Evolutionary conservation across 1,140 invertebrate genomes (phyloP), one percentile per base, ranked within the genome.

Genomic region (Heliconius hermathena): DNA sequence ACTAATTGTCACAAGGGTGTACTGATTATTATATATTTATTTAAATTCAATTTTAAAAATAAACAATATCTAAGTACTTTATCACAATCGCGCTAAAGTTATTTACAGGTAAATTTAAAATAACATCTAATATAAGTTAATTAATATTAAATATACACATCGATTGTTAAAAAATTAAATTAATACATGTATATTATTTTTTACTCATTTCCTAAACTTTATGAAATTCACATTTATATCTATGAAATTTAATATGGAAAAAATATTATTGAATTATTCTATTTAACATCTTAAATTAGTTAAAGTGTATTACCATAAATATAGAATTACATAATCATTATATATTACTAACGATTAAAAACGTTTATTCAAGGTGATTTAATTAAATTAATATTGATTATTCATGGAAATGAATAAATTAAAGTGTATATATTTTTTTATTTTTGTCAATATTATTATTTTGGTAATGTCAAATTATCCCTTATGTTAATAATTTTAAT

Each of bases 61-160:
- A 71, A 66, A 66, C 60, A 11, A 66, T 66, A 66, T 66, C 60
- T 60, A 57, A 82, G 74, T 73, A 76, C 66, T 22, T 80, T 82
- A 82, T 82, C 81, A 82, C 81, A 82, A 82, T 77, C 74, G 78
- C 77, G 60, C 78, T 80, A 80, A 82, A 74, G 78, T 75, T 82
- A 82, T 73, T 74, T 82, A 82, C 81, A 82, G 54, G 66, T 79
- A 70, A 60, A 49, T 20, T 74, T 29, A 82, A 74, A 74, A 71
- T 52, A 66, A 79, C 52, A 57, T 70, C 54, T 82, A 80, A 54
- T 80, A 82, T 78, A 82, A 82, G 80, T 82, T 78, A 82, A 80
- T 52, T 82, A 78, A 29, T 66, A 82, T 60, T 76, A 73, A 46
- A 80, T 52, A 82, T 73, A 75, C 70, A 82, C 60, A 79, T 82